Evolutionary conservation across 2,797 vertebrate genomes (phyloP).

Genomic region (Rhabdomys pumilio): DNA sequence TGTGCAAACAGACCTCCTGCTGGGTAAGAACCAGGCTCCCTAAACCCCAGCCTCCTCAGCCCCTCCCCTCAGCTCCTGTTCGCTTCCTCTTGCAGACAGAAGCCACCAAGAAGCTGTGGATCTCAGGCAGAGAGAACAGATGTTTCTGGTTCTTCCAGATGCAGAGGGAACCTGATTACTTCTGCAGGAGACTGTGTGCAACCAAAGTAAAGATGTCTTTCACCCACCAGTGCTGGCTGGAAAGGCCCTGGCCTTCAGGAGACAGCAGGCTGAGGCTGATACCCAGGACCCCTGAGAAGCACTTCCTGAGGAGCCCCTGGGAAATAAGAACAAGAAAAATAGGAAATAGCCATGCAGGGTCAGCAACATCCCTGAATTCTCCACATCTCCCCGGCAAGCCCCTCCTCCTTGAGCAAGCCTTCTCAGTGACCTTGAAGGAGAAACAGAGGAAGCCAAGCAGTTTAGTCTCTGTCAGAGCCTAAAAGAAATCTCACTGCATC

Average conservation of each 20-base stretch:
- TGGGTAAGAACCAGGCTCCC: not conserved
- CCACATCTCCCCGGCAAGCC: not conserved
- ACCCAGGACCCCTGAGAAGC: not conserved
- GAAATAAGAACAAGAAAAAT: not conserved
- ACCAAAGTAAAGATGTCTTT: not conserved
- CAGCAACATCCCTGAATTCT: not conserved
- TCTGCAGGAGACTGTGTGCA: not conserved
- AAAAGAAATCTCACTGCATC: not conserved
- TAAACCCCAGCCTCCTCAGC: not conserved
- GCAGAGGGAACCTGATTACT: not conserved
- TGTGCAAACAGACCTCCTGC: conserved; percentile 18
- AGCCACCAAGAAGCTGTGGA: not conserved
- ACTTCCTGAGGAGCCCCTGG: not conserved
- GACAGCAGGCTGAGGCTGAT: not conserved
- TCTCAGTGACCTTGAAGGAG: not conserved
- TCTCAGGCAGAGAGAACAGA: not conserved
- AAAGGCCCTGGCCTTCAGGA: not conserved
- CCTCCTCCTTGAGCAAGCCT: not conserved
- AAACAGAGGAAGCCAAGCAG: not conserved
- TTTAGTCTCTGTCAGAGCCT: not conserved
- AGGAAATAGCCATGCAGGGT: not conserved
- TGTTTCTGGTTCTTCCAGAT: conserved; percentile 39
- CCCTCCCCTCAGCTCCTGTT: not conserved
- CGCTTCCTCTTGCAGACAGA: conserved; percentile 54
- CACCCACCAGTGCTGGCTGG: not conserved